These are phyloP conservation scores for Conus canariensis DNA, from an alignment of 2,888 invertebrate species.

Conservation along the genomic window DNA sequence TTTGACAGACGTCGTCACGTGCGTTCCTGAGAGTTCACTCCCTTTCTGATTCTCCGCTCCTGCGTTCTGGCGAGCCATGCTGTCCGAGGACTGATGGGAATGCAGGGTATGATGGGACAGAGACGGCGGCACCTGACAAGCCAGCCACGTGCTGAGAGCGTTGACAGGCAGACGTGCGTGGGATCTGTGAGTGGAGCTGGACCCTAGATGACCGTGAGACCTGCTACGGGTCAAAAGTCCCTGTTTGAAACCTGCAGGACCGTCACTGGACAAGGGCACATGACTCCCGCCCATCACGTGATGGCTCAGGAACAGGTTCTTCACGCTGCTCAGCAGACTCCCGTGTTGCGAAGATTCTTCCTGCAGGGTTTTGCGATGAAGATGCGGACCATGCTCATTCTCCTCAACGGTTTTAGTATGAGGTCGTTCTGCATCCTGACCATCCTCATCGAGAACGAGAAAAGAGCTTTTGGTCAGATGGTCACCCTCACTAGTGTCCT, in stretches of 20 bases:
- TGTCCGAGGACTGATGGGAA: neutral
- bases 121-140: slow-evolving; percentile 21
- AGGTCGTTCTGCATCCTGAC: neutral
- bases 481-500: neutral
- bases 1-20: neutral
- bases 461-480: neutral
- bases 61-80: neutral
- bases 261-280: neutral
- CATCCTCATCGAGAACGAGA: neutral
- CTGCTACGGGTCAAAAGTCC: neutral
- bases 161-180: neutral
- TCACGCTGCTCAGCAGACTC: slow-evolving; percentile 16
- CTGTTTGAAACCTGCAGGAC: neutral
- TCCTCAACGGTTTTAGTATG: too few species aligned
- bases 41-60: neutral
- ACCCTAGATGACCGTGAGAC: neutral
- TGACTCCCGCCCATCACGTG: slow-evolving; percentile 22
- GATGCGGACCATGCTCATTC: neutral
- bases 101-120: slow-evolving; percentile 27
- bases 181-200: neutral
- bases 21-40: neutral
- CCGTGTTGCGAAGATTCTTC: neutral
- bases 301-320: slow-evolving; percentile 7
- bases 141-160: slow-evolving; percentile 36
- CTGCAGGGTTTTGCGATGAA: neutral